Percentiles rank a stretch among this genome's conserved stretches.
Evolutionary conservation across 2,797 vertebrate genomes (phyloP).

Genomic region (Galaxias olidus): DNA sequence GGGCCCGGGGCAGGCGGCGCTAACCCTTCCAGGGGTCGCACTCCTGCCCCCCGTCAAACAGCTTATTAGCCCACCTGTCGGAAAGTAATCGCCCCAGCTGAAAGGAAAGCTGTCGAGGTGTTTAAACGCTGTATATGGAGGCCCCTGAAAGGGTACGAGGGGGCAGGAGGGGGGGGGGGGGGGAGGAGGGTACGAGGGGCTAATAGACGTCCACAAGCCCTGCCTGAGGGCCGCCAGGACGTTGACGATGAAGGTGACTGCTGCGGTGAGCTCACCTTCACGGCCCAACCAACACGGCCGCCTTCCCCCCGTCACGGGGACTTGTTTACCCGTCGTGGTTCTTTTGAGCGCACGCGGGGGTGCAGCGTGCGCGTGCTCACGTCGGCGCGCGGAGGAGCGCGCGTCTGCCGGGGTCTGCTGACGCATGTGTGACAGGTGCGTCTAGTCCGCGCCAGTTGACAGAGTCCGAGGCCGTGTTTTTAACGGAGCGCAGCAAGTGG

Average conservation of each 20-base stretch:
- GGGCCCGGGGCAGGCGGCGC: slow-evolving; percentile 56
- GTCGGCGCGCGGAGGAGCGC: slow-evolving; percentile 5
- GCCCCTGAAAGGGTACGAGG: slow-evolving; percentile 67
- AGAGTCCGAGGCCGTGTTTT: slow-evolving; percentile 78
- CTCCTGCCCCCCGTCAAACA: slow-evolving; percentile 89
- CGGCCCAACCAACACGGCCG: background rate
- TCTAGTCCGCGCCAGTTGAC: slow-evolving; percentile 73
- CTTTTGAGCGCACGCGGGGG: background rate
- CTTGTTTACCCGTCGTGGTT: background rate
- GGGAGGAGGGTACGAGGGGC: slow-evolving; percentile 6
- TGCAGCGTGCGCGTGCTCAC: slow-evolving; percentile 12
- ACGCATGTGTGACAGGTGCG: slow-evolving; percentile 74
- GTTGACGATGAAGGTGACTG: slow-evolving; percentile 64
- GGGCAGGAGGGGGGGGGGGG: slow-evolving; percentile 17
- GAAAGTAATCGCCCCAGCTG: slow-evolving; percentile 91
- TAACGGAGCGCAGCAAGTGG: slow-evolving; percentile 78
- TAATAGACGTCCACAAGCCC: slow-evolving; percentile 54
- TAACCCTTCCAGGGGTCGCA: slow-evolving; percentile 88
- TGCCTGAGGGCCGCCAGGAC: slow-evolving; percentile 48
- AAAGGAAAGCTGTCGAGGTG: slow-evolving; percentile 76
- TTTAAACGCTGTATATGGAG: slow-evolving; percentile 83
- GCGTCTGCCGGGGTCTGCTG: slow-evolving; percentile 1
- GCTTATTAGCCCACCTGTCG: slow-evolving; percentile 97
- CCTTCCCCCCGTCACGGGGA: background rate
- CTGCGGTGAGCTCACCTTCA: slow-evolving; percentile 48